Conservation (phyloP, 2,797 vertebrate species). For the Lagothrix lagotricha region DNA sequence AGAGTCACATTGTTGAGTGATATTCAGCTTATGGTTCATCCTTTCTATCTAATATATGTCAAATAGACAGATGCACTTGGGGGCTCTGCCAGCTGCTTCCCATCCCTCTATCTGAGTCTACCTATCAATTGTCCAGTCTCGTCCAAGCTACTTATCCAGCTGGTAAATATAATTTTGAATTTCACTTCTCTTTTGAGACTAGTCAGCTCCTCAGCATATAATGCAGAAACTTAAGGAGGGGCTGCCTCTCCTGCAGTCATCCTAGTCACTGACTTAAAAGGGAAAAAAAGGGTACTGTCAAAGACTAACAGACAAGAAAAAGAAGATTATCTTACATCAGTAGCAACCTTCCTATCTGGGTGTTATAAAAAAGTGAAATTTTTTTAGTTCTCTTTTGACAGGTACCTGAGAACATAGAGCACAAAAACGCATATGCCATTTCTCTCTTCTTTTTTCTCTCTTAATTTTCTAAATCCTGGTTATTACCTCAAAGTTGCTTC, state of each 20-base stretch:
- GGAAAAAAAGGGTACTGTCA: not conserved
- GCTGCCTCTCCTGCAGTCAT: not conserved
- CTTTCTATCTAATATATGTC: not conserved
- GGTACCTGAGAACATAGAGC: not conserved
- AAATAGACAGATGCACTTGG: not conserved
- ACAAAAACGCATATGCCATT: not conserved
- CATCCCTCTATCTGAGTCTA: not conserved
- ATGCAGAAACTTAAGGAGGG: not conserved
- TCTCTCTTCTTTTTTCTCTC: not conserved
- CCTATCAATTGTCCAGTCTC: not conserved
- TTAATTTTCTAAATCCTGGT: slow-evolving; percentile 1
- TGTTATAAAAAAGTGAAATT: slow-evolving; percentile 8
- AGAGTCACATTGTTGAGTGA: not conserved
- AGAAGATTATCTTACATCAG: not conserved
- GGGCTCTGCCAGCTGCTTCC: not conserved
- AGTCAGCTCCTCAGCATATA: not conserved
- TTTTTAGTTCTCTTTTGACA: not conserved
- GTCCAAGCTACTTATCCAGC: not conserved
- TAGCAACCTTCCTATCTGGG: not conserved
- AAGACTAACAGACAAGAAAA: not conserved
- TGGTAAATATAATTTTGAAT: not conserved
- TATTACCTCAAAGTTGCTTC: not conserved
- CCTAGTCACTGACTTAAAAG: not conserved
- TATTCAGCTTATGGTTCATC: not conserved
- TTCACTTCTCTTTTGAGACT: not conserved